A percentile compares a stretch with the other conserved stretches of the same genome.
phyloP scores from a whole-genome alignment of 2,113 vertebrate genomes.

The Rhynchopsitta pachyrhyncha region DNA sequence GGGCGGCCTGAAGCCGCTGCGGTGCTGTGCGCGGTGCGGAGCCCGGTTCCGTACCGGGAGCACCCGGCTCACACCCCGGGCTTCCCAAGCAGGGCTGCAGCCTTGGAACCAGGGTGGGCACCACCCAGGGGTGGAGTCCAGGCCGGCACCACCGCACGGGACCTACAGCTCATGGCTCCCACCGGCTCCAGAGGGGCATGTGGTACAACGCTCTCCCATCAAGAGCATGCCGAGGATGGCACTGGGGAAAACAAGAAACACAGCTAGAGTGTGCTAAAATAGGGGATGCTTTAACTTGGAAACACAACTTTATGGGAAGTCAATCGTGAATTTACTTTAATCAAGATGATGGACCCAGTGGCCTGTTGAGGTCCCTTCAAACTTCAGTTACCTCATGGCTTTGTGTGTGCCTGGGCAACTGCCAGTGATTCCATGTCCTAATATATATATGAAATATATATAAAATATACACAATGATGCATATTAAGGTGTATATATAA shows the following conservation, averaged over 20 bases:
- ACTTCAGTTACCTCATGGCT: accelerated
- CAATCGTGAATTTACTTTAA: accelerated
- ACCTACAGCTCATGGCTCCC: no score
- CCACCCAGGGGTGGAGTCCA: no score
- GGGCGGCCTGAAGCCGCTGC: background rate
- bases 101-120: background rate
- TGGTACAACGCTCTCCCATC: no score
- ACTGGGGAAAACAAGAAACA: background rate
- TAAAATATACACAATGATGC: background rate
- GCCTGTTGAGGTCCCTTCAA: background rate
- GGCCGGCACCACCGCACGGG: background rate
- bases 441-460: background rate
- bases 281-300: background rate
- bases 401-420: accelerated
- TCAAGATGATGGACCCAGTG: accelerated
- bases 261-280: background rate
- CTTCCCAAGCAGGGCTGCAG: no score
- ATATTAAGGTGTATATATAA: background rate
- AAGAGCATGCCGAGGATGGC: accelerated
- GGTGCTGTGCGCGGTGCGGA: no score
- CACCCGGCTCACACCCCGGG: background rate
- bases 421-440: accelerated
- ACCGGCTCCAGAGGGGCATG: accelerated
- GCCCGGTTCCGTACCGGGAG: background rate
- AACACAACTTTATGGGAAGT: background rate